Percentiles rank a stretch among this genome's conserved stretches.
phyloP scores from a whole-genome alignment of 2,888 invertebrate species.

The Orthonevra nobilis region DNA sequence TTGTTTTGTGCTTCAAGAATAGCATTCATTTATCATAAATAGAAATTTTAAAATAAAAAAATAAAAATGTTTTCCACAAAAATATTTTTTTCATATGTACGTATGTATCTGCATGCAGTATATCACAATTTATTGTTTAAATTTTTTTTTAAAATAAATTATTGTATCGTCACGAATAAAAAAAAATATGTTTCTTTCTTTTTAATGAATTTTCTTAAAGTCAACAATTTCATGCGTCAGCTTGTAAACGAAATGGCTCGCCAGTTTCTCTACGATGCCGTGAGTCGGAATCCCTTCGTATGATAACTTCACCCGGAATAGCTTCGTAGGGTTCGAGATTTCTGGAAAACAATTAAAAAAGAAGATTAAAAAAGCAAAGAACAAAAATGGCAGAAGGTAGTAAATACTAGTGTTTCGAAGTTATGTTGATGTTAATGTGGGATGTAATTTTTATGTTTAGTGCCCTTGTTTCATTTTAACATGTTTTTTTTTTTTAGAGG shows the following conservation, averaged over 20 bases:
- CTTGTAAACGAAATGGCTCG: conserved; percentile 36
- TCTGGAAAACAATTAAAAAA: conserved; percentile 37
- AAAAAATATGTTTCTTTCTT: neutral
- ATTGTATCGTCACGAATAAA: conserved; percentile 23
- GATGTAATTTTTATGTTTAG: too few relatives aligned
- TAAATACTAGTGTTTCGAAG: too few relatives aligned
- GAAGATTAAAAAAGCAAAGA: too few relatives aligned
- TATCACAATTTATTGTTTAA: conserved; percentile 11
- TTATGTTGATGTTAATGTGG: too few relatives aligned
- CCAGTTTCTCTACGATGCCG: conserved; percentile 8
- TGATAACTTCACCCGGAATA: conserved; percentile 47
- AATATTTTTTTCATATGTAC: neutral
- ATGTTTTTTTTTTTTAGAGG: too few relatives aligned
- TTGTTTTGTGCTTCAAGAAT: too few relatives aligned
- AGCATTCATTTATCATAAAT: too few relatives aligned
- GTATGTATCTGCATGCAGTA: conserved; percentile 3
- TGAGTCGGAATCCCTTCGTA: conserved; percentile 2
- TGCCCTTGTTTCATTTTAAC: too few relatives aligned
- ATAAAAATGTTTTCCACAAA: neutral
- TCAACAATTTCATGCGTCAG: conserved; percentile 37
- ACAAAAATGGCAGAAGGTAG: too few relatives aligned
- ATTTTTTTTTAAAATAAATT: conserved; percentile 23
- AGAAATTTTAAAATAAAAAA: too few relatives aligned
- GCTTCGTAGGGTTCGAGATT: conserved; percentile 61
- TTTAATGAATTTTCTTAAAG: conserved; percentile 31